phyloP scores from a whole-genome alignment of 2,797 vertebrate genomes.

The Rachycentron canadum region DNA sequence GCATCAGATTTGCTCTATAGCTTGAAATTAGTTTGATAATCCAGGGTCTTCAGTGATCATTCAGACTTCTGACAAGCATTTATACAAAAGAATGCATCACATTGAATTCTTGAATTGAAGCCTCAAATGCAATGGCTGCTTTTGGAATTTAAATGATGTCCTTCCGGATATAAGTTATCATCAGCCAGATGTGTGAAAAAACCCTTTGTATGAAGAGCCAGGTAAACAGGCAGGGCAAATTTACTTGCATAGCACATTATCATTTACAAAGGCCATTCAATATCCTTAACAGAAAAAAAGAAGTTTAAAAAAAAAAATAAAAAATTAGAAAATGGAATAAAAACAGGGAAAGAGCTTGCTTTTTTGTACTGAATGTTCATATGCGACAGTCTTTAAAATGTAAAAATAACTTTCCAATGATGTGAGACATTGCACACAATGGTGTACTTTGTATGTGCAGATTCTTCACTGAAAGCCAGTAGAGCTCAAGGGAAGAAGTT shows the following conservation, averaged over 20 bases:
- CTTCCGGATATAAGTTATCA: background rate
- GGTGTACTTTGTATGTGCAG: background rate
- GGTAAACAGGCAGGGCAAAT: background rate
- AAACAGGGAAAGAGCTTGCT: background rate
- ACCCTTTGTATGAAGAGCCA: background rate
- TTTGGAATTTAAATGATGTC: slow-evolving; percentile 15
- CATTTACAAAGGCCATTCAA: no score
- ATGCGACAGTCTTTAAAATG: background rate
- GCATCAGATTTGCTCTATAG: background rate
- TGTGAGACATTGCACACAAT: background rate
- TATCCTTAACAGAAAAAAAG: background rate
- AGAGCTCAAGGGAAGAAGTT: background rate
- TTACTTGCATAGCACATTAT: no score
- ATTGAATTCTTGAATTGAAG: background rate
- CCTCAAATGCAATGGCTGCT: background rate
- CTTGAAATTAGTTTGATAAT: background rate
- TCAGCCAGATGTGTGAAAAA: background rate
- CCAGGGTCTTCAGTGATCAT: background rate
- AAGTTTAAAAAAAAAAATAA: background rate
- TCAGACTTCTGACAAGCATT: background rate
- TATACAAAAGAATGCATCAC: background rate
- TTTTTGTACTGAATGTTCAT: background rate
- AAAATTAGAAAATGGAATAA: background rate
- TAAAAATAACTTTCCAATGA: background rate
- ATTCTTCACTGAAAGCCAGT: background rate